Evolutionary conservation across 2,113 vertebrate species (phyloP).

Genomic region (Setophaga kirtlandii): DNA sequence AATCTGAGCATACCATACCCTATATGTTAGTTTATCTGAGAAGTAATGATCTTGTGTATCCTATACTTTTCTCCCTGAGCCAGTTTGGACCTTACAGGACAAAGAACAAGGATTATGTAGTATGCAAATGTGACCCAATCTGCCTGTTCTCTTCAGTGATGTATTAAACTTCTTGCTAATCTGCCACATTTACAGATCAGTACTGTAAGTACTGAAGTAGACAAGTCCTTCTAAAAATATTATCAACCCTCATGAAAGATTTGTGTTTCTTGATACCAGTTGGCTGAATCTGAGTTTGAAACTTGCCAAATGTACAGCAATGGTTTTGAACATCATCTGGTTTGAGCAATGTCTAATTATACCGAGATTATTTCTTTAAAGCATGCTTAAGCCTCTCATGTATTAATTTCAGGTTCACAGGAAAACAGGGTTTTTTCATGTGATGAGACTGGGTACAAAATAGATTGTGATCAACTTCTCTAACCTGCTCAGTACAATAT

Average conservation of each 20-base stretch:
- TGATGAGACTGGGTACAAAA: background rate
- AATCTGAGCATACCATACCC: background rate
- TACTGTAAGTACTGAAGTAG: background rate
- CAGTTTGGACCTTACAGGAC: background rate
- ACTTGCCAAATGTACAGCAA: background rate
- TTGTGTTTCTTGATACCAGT: background rate
- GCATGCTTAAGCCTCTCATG: background rate
- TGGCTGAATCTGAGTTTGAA: background rate
- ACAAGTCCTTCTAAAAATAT: background rate
- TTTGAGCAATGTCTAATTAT: background rate
- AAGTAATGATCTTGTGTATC: background rate
- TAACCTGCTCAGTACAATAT: background rate
- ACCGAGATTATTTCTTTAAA: background rate
- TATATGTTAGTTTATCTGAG: background rate
- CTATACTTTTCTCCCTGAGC: background rate
- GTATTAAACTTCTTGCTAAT: background rate
- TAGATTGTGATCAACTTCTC: background rate
- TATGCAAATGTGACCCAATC: background rate
- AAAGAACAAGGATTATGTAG: background rate
- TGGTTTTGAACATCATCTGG: background rate
- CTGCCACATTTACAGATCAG: background rate
- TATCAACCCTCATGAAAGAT: background rate
- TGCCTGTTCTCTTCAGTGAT: background rate
- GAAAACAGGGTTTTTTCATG: background rate
- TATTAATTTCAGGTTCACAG: background rate